Evolutionary conservation across 2,888 invertebrate species (phyloP).

Genomic region (Pollenia griseotomentosa): DNA sequence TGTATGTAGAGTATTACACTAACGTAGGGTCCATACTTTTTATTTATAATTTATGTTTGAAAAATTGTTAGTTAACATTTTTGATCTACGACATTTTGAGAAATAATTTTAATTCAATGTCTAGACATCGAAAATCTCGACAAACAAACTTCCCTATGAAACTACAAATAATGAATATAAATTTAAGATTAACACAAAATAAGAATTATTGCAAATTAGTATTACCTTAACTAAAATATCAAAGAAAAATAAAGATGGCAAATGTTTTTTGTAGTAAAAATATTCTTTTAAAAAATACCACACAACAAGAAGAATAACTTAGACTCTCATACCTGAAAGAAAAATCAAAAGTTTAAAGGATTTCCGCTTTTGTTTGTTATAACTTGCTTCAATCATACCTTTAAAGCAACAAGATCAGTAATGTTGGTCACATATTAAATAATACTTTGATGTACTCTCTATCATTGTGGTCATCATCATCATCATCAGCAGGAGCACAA

Average conservation of each 20-base stretch:
- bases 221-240: not conserved
- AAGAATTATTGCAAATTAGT: not conserved
- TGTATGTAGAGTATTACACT: too few relatives aligned
- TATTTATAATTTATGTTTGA: too few relatives aligned
- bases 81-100: not conserved
- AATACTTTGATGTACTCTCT: conserved; percentile 50
- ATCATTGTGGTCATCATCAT: conserved; percentile 20
- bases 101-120: not conserved
- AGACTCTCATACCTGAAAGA: conserved; percentile 38
- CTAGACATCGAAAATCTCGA: too few relatives aligned
- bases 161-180: not conserved
- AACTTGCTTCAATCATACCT: conserved; percentile 14
- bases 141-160: not conserved
- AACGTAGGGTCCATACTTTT: too few relatives aligned
- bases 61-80: too few relatives aligned
- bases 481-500: not conserved
- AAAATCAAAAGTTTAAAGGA: conserved; percentile 64
- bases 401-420: conserved; percentile 62
- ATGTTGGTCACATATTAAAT: conserved; percentile 72
- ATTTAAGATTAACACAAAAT: not conserved
- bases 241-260: not conserved
- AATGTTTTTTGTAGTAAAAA: not conserved
- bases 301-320: conserved; percentile 69
- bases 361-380: conserved; percentile 64
- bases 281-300: conserved; percentile 48